Evolutionary conservation across 92 coral and sea anemone species (phyloP).

Genomic region (Phenganax subtilis): DNA sequence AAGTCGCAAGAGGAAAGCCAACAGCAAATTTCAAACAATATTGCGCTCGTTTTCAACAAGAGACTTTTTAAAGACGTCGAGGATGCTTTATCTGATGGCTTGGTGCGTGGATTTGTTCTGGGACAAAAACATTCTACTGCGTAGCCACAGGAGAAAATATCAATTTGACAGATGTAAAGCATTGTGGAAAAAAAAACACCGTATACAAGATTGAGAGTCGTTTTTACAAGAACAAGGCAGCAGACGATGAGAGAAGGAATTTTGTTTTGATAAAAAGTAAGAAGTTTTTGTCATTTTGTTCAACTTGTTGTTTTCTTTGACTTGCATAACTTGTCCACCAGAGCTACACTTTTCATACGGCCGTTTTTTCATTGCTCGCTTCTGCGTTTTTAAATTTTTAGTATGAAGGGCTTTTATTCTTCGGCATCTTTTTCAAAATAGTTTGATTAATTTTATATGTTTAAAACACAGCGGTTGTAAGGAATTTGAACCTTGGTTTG

Average conservation of each 20-base stretch:
- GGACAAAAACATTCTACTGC: constrained; percentile 25
- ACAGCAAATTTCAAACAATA: not conserved
- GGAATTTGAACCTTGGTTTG: too few relatives aligned
- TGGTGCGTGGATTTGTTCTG: constrained; percentile 17
- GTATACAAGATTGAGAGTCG: constrained; percentile 20
- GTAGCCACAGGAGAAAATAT: not conserved
- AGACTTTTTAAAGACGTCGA: not conserved
- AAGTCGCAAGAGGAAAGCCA: constrained; percentile 9
- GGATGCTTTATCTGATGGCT: constrained; percentile 9
- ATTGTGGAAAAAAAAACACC: not conserved
- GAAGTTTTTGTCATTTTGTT: not conserved
- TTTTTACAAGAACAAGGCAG: constrained; percentile 18
- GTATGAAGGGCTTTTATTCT: too few relatives aligned
- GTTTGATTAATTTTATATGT: too few relatives aligned
- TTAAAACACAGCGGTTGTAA: too few relatives aligned
- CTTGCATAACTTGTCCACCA: not conserved
- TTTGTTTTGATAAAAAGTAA: constrained; percentile 13
- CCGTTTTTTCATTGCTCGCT: too few relatives aligned
- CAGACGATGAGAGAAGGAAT: constrained; percentile 19
- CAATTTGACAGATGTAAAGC: not conserved
- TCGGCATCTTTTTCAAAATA: too few relatives aligned
- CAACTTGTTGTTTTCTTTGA: not conserved
- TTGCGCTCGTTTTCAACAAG: not conserved
- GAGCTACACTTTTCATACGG: not conserved
- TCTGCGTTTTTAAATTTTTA: too few relatives aligned